A percentile compares a stretch with the other conserved stretches of the same genome.
These are phyloP conservation scores for Anthopleura sola DNA, from an alignment of 64 coral and sea anemone species.

Conservation along the genomic window DNA sequence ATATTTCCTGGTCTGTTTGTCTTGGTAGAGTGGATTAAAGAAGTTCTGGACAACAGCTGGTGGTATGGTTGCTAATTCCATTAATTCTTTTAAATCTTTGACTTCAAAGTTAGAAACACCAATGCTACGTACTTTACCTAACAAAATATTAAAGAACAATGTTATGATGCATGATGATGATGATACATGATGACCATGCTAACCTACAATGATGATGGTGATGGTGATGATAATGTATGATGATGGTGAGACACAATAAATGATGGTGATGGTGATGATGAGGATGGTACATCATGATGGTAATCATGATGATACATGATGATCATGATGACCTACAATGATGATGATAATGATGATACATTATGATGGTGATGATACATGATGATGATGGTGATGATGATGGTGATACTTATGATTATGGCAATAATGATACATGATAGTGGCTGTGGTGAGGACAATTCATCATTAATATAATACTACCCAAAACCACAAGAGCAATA, in stretches of 20 bases:
- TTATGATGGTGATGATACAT: no score
- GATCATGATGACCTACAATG: not conserved
- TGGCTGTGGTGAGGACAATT: not conserved
- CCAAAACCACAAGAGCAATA: no score
- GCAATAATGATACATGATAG: not conserved
- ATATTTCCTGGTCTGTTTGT: constrained; percentile 53
- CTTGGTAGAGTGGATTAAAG: constrained; percentile 80
- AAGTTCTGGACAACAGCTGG: constrained; percentile 82
- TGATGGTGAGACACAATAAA: not conserved
- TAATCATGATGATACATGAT: not conserved
- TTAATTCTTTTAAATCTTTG: constrained; percentile 44
- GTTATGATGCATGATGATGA: not conserved
- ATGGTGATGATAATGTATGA: not conserved
- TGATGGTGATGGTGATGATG: not conserved
- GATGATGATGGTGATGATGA: no score
- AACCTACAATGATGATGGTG: not conserved
- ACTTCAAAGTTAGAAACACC: constrained; percentile 91
- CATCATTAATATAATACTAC: no score
- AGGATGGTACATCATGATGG: not conserved
- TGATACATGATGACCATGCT: not conserved
- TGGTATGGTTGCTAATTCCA: constrained; percentile 54
- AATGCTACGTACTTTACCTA: constrained; percentile 79
- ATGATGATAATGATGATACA: no score
- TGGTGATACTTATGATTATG: no score
- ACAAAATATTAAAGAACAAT: not conserved